Base-by-base conservation (phyloP, 2,113 vertebrate species). In the Silurus glanis region DNA sequence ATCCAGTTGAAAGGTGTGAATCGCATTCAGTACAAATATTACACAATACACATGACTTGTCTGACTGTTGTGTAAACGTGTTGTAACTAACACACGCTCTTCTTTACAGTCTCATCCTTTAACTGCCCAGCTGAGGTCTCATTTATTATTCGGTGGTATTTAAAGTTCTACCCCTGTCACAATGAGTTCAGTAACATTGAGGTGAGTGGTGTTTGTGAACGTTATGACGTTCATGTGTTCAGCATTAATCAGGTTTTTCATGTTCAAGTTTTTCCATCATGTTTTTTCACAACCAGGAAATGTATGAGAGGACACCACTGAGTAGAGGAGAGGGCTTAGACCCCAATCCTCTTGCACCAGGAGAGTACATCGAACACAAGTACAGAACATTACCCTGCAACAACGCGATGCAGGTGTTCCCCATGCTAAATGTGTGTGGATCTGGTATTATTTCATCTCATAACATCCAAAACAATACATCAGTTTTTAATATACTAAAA, bases 131-230 rank as follows among this genome's bases (percentile, higher is more conserved):
- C 93, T 55, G 90, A 93, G 25, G 53, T 96, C 83, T 91, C 83
- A 9, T 93, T 97, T 85, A 95, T 91, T 64, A 92, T 97, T 83
- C 89, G 91, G 47, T 97, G 96, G 97, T 91, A 92, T 91, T 92
- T 97, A 87, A 96, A 95, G 87, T 95, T 95, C 91, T 94, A 96
- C 81, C 95, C 92, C 19, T 97, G 97, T 91, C 94, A 96, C 92
- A 97, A 96, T 89, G 92, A 96, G 6, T 95, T 94, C 91, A 90
- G 89, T 88, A 94, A 95, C 51, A 91, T 97, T 87, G 96, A 97
- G 7, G 97, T 97, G 91, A 97, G 96, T 94, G 59, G 21, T 75
- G 9, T 78, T 72, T 14, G 62, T 62, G 45, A 80, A 8, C 37
- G 25, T 23, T 51, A 58, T 71, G 79, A 23, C 69, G 12, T 2